phyloP scores from a whole-genome alignment of 2,888 invertebrate species.

The Belgica antarctica region DNA sequence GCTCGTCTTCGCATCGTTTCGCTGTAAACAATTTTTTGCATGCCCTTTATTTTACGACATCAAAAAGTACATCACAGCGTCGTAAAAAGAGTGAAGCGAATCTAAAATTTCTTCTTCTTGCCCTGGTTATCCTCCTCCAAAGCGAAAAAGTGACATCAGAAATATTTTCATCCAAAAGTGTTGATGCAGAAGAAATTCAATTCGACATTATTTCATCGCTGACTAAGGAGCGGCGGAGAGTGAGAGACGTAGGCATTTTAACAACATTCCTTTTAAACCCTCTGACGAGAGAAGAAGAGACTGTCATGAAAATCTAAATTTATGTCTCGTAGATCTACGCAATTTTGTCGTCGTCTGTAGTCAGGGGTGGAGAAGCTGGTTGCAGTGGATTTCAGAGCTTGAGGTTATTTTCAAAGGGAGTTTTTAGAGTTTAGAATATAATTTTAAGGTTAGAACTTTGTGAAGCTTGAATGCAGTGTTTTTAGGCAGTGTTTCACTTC shows the following conservation, averaged over 20 bases:
- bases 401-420: too few relatives aligned
- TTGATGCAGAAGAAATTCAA: constrained; percentile 55
- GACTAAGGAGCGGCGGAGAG: background rate
- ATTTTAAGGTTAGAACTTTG: too few relatives aligned
- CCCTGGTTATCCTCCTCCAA: background rate
- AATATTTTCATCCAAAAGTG: constrained; percentile 49
- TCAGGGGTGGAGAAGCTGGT: too few relatives aligned
- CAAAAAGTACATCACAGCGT: constrained; percentile 20
- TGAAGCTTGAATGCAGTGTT: too few relatives aligned
- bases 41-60: constrained; percentile 19
- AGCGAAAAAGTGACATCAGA: background rate
- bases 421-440: too few relatives aligned
- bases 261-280: constrained; percentile 7
- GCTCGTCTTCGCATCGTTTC: background rate
- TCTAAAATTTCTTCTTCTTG: background rate
- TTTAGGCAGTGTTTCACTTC: too few relatives aligned
- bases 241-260: constrained; percentile 21
- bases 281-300: background rate
- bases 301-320: constrained; percentile 33
- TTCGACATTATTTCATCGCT: constrained; percentile 48
- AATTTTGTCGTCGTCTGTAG: background rate
- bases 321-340: constrained; percentile 19
- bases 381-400: too few relatives aligned
- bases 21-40: constrained; percentile 13
- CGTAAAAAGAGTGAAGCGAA: background rate